Base-by-base conservation (phyloP, 2,113 vertebrate genomes). In the Leuciscus idus region DNA sequence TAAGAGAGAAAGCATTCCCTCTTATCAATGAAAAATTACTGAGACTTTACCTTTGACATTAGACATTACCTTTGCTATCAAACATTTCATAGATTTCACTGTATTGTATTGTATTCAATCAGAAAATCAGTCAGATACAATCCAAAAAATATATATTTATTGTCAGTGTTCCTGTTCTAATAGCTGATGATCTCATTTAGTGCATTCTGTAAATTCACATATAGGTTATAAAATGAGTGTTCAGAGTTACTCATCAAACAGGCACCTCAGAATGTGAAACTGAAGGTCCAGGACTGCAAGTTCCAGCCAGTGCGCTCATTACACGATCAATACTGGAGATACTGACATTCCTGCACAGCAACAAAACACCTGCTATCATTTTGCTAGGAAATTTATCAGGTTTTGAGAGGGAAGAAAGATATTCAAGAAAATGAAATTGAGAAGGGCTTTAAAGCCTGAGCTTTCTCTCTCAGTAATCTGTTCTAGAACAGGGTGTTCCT, bases 331-430 rank as follows among this genome's bases (percentile, higher is more conserved):
- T 62, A 86, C 1, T 26, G 30, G 48, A 75, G 10, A 0, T 33
- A 61, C 79, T 75, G 85, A 88, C 74, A 77, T 46, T 36, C 84
- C 83, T 89, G 46, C 81, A 86, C 36, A 6, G 83, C 82, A 77
- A 64, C 89, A 72, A 13, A 28, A 87, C 86, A 79, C 39, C 3
- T 52, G 17, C 39, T 46, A 82, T 28, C 23, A 43, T 64, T 68
- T 68, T 57, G 23, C 48, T 33, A 62, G 12, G n/a, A 15, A 21
- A 48, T 30, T 77, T 39, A 68, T 46, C 50, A 12, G 39, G 59
- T 84, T 72, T 55, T 84, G 52, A 52, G 30, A 52, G 61, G 23
- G 74, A 78, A 43, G 3, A 55, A 50, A 10, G 5, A 17, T 5
- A 57, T 59, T 79, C 11, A 59, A 13, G 33, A 33, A 36, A 57